Base-by-base conservation (phyloP, 1,140 invertebrate species). In the Bicyclus anynana region DNA sequence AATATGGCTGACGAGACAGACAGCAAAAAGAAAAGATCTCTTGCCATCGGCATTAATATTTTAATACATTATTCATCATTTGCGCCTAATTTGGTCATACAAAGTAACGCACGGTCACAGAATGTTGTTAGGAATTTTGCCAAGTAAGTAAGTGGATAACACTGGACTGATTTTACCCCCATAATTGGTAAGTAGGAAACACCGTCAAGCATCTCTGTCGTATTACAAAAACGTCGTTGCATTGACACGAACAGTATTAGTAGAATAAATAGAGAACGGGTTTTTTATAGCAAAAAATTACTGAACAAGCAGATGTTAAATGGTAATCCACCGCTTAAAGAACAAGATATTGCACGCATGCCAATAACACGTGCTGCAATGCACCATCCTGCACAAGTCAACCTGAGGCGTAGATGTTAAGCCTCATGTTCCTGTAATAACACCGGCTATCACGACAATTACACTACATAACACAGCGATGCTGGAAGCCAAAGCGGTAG, bases 21-120 rank as follows among this genome's bases (percentile, higher is more conserved):
- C 63, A 60, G 52, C 49, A 57, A 65, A 59, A 65, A 49, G 63
- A 68, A 71, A 72, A 77, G 57, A 68, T 54, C 49, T 60, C 53
- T 55, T 62, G 59, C 27, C 64, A 48, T 62, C 62, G 55, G 38
- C 46, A 42, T 48, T 29, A 57, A 23, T 48, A 49, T 26, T 50
- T 53, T 26, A 53, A 69, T 77, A 55, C 52, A 73, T 78, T 59
- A 83, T 75, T 77, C 72, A 83, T 74, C 57, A 60, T 55, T 40
- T 55, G 38, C 40, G 44, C 65, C 68, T 48, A 70, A 78, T 62
- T 74, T 78, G 75, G 77, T 50, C 58, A 46, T 44, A 44, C 40
- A 38, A 38, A 38, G n/a, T 38, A 14, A 16, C 16, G 37, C 16
- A 38, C 16, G 16, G 37, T 16, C 37, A 17, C 12, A 44, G 65